These are phyloP conservation scores for Rhea pennata DNA, from an alignment of 2,113 vertebrate species.

Conservation along the genomic window DNA sequence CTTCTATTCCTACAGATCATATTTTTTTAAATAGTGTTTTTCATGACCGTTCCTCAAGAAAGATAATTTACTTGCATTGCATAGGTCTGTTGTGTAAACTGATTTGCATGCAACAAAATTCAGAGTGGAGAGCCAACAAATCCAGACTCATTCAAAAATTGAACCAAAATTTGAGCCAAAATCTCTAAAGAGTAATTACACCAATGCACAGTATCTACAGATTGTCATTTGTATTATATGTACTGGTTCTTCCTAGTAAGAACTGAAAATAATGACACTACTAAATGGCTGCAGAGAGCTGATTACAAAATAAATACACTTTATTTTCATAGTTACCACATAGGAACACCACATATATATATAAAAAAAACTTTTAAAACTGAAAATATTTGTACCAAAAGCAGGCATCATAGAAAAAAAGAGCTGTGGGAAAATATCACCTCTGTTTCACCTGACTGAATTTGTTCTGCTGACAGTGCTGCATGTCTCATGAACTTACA, in stretches of 20 bases:
- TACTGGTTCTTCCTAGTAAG: background rate
- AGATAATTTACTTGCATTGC: background rate
- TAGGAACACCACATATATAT: too few relatives aligned
- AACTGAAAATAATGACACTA: background rate
- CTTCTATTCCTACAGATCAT: background rate
- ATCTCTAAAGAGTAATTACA: background rate
- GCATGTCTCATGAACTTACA: background rate
- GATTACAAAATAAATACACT: background rate
- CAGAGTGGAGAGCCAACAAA: rapidly evolving
- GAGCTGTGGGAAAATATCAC: rapidly evolving
- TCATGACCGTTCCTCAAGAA: background rate
- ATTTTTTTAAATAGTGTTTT: background rate
- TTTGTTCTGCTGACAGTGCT: background rate
- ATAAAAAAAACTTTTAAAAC: background rate
- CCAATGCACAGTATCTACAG: rapidly evolving
- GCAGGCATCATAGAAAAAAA: background rate
- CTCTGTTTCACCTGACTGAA: background rate
- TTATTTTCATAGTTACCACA: background rate
- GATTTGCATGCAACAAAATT: background rate
- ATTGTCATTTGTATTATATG: rapidly evolving
- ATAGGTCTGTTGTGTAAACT: background rate
- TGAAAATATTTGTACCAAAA: background rate
- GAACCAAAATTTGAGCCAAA: background rate
- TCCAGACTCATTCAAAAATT: background rate
- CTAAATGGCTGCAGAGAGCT: background rate